Conservation (phyloP, 1,140 invertebrate species). For the Neomicropteryx cornuta region DNA sequence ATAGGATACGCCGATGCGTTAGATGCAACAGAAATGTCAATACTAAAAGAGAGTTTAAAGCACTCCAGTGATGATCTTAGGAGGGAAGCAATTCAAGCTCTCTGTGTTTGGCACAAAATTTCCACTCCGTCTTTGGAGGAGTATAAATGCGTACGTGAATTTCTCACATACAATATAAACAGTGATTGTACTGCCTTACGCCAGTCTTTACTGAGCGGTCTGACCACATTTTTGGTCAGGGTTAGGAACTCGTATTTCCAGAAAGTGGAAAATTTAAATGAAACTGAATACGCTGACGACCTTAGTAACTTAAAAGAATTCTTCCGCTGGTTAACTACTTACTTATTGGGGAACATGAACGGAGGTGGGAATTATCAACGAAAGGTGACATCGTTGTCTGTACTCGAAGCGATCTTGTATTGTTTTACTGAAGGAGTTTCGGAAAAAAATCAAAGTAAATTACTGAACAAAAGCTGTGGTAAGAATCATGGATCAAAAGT, state of each 20-base stretch:
- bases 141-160: conserved; percentile 24
- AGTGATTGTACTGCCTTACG: conserved; percentile 32
- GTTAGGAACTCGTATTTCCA: conserved; percentile 10
- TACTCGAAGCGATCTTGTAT: conserved; percentile 19
- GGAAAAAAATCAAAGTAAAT: conserved; percentile 22
- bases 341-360: conserved; percentile 22
- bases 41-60: conserved; percentile 15
- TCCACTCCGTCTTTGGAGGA: conserved; percentile 19
- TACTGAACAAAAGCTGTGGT: conserved; percentile 5
- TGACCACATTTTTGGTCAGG: conserved; percentile 21
- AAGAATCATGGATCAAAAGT: conserved; percentile 10
- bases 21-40: too few species aligned
- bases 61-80: conserved; percentile 23
- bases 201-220: conserved; percentile 26
- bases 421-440: conserved; percentile 19
- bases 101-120: conserved; percentile 24
- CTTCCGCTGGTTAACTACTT: conserved; percentile 19
- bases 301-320: conserved; percentile 8
- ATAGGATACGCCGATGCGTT: too few species aligned
- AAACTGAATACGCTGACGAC: not conserved
- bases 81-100: conserved; percentile 28
- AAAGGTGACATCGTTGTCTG: conserved; percentile 28
- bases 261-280: not conserved
- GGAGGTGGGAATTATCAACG: conserved; percentile 34
- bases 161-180: conserved; percentile 29